These are phyloP conservation scores for Cantharis lateralis DNA, from an alignment of 2,888 invertebrate genomes.

Conservation along the genomic window DNA sequence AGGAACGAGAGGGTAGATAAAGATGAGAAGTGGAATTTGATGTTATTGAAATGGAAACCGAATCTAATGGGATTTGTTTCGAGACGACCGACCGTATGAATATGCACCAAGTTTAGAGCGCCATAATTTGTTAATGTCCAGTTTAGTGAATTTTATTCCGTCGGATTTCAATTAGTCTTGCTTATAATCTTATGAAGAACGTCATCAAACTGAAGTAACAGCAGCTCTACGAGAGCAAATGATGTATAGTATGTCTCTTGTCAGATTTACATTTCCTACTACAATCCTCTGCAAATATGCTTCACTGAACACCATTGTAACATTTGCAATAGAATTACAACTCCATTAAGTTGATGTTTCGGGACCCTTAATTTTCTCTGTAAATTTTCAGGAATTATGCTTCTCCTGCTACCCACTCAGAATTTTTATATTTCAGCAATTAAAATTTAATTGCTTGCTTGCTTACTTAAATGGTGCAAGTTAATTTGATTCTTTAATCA, in stretches of 20 bases:
- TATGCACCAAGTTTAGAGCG: neutral
- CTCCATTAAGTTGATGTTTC: conserved; percentile 13
- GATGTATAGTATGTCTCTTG: conserved; percentile 19
- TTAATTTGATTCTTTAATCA: neutral
- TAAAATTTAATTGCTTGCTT: neutral
- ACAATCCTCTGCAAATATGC: conserved; percentile 11
- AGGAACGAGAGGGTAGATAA: conserved; percentile 29
- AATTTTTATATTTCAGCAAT: neutral
- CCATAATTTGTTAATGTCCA: neutral
- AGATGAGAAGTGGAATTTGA: conserved; percentile 28
- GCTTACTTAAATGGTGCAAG: neutral
- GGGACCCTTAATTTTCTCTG: neutral
- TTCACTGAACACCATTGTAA: conserved; percentile 14
- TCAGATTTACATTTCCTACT: conserved; percentile 19
- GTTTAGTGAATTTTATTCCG: neutral
- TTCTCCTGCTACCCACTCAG: neutral
- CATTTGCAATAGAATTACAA: conserved; percentile 15
- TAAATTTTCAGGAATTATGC: neutral
- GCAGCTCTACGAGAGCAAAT: conserved; percentile 14
- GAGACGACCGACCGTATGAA: conserved; percentile 15
- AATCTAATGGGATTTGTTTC: conserved; percentile 31
- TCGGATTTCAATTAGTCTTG: neutral
- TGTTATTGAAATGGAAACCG: conserved; percentile 32
- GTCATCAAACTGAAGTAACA: neutral
- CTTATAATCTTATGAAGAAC: neutral